Evolutionary conservation across 2,888 invertebrate genomes (phyloP), one percentile per base, ranked within the genome.

Genomic region (Campaea margaritaria): DNA sequence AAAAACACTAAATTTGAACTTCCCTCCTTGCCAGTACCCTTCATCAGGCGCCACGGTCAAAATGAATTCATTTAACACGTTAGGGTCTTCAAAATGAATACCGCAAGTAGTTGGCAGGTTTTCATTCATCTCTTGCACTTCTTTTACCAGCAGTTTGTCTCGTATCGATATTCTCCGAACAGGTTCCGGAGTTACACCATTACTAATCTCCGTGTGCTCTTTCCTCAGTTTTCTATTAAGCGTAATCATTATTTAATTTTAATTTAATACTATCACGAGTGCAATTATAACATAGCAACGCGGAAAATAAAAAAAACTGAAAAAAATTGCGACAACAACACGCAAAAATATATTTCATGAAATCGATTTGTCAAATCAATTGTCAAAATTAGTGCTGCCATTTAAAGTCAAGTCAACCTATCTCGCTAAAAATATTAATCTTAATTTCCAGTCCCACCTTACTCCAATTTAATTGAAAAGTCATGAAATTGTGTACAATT

Each of bases 1-100:
- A 78, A 94, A 93, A 71, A 99, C 94, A 79, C 95, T 94, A 88
- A 99, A 99, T 81, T 94, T 94, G 89, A 98, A 99, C 71, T 93
- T 94, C 36, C 99, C 99, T 56, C 96, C 96, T 76, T 94, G 93
- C 97, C 98, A 99, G 80, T 95, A 96, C 0, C 98, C 98, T 87
- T 98, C 97, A 70, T 97, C 96, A 2, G 98, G 97, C 58, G 94
- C 88, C 56, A 98, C 96, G 47, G 94, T 94, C 67, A 99, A 91
- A 42, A 93, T 93, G 84, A 99, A 98, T 77, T 96, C 95, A 83
- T 96, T 96, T 50, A 98, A 93, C 71, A 95, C 93, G 83, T 98
- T 95, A 34, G 97, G 96, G 87, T 98, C 96, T 58, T 95, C 95
- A 80, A 98, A 98, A 72, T 93, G 93, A 62, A 97, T 94, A 79